Conservation (phyloP, 1,140 invertebrate species). For the Pogonomyrmex californicus region DNA sequence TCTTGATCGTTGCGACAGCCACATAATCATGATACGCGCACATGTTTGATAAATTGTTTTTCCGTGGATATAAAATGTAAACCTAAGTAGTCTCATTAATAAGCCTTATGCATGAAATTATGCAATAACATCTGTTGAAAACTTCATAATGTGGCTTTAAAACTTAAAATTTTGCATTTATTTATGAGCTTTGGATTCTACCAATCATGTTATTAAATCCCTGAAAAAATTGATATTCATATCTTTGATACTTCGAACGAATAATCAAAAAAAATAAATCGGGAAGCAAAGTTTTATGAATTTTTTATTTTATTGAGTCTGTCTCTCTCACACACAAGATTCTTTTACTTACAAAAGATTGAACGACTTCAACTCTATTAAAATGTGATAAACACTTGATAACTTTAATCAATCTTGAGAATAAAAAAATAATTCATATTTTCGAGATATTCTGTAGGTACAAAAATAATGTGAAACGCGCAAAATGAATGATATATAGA, state of each 20-base stretch:
- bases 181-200: background rate
- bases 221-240: background rate
- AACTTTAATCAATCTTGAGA: conserved; percentile 12
- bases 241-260: background rate
- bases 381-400: background rate
- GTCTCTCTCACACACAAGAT: background rate
- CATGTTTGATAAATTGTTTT: conserved; percentile 45
- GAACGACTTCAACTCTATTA: background rate
- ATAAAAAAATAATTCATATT: conserved; percentile 1
- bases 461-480: conserved; percentile 35
- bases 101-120: conserved; percentile 28
- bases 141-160: conserved; percentile 15
- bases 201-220: background rate
- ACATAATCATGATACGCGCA: background rate
- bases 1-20: conserved; percentile 29
- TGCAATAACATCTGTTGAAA: conserved; percentile 30
- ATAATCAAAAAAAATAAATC: background rate
- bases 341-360: background rate
- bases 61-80: conserved; percentile 27
- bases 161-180: conserved; percentile 10
- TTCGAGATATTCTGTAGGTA: conserved; percentile 10
- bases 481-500: conserved; percentile 5
- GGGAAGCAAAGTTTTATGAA: background rate
- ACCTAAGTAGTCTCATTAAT: conserved; percentile 36
- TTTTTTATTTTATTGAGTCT: background rate